Evolutionary conservation across 2,888 invertebrate species (phyloP).

Genomic region (Muscina levida): DNA sequence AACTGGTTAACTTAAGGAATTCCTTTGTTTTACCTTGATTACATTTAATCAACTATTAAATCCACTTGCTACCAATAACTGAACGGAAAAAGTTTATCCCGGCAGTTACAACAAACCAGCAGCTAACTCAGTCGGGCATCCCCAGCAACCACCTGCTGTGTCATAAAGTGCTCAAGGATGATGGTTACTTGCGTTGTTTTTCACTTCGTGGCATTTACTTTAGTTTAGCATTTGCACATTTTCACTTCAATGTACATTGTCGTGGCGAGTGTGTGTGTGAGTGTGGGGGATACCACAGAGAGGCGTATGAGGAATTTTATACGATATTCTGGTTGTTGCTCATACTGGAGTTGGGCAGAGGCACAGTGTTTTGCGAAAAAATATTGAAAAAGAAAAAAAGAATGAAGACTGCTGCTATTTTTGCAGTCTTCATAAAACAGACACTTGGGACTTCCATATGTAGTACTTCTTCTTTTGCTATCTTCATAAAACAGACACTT

Average conservation of each 20-base stretch:
- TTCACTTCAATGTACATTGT: constrained; percentile 1
- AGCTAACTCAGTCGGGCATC: neutral
- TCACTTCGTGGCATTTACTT: neutral
- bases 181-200: neutral
- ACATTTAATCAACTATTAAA: constrained; percentile 49
- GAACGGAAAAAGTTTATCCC: constrained; percentile 28
- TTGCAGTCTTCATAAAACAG: too few species aligned
- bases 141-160: constrained; percentile 57
- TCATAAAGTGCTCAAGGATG: constrained; percentile 44
- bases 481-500: too few species aligned
- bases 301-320: constrained; percentile 49
- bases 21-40: constrained; percentile 48
- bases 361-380: neutral
- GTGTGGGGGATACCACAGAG: constrained; percentile 12
- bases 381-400: too few species aligned
- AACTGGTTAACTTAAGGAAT: neutral
- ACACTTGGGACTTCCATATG: too few species aligned
- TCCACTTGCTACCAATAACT: constrained; percentile 60
- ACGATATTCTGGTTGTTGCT: constrained; percentile 6
- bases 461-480: too few species aligned
- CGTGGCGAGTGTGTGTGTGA: neutral
- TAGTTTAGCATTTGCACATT: neutral
- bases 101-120: neutral
- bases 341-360: neutral
- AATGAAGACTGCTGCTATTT: too few species aligned